phyloP scores from a whole-genome alignment of 2,888 invertebrate species.

The Seira sanloemensis region DNA sequence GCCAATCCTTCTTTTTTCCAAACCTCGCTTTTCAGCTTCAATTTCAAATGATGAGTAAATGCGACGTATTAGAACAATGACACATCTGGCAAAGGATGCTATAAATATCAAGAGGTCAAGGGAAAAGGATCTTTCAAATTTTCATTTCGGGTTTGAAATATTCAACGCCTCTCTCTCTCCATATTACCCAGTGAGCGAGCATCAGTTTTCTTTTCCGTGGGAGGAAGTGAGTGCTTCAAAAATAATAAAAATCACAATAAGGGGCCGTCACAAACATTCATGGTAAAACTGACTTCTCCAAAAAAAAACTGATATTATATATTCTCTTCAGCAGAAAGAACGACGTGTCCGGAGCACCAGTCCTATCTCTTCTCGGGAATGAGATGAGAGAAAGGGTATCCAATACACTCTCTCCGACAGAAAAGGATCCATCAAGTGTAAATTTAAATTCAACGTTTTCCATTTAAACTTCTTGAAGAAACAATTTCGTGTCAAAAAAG shows the following conservation, averaged over 20 bases:
- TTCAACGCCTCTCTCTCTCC: too few relatives aligned
- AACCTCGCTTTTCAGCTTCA: background rate
- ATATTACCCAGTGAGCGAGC: too few relatives aligned
- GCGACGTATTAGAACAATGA: too few relatives aligned
- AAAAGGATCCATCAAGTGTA: conserved; percentile 11
- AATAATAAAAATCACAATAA: conserved; percentile 41
- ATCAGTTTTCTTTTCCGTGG: background rate
- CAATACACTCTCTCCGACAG: background rate
- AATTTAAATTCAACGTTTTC: conserved; percentile 1
- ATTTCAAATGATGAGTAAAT: background rate
- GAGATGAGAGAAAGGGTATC: background rate
- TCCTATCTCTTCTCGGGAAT: background rate
- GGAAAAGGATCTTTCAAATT: background rate
- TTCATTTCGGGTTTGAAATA: too few relatives aligned
- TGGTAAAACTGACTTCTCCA: too few relatives aligned
- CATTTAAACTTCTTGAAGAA: too few relatives aligned
- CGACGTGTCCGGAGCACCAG: too few relatives aligned
- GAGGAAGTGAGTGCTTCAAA: too few relatives aligned
- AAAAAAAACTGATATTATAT: too few relatives aligned
- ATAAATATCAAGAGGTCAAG: background rate
- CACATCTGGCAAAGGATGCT: background rate
- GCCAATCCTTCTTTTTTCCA: too few relatives aligned
- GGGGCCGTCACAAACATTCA: conserved; percentile 34
- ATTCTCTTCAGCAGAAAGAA: too few relatives aligned
- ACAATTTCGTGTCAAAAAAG: background rate